Evolutionary conservation across 2,888 invertebrate genomes (phyloP), one percentile per base, ranked within the genome.

Genomic region (Limnephilus marmoratus): DNA sequence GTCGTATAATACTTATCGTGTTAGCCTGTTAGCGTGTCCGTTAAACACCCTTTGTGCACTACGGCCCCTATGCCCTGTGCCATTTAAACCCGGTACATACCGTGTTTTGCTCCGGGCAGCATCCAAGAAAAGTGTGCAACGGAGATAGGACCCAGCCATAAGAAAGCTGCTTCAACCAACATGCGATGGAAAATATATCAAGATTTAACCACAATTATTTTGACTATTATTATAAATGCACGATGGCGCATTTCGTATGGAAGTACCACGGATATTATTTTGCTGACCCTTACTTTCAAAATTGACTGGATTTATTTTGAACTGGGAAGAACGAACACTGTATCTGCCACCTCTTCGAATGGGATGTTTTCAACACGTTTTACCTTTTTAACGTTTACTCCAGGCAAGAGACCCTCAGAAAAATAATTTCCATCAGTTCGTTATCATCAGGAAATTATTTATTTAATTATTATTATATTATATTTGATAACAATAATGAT

Each of bases 61-160:
- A 24, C 18, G 24, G 24, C 24, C 7, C 7, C 68, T n/a, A n/a
- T 68, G n/a, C 68, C 9, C 2, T 68, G 9, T 9, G 68, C 68
- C n/a, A 68, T 24, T 2, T 68, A 24, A 24, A 68, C 24, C 9
- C 0, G 24, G 24, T 24, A 15, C 13, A 13, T 49, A 68, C 9
- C n/a, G 9, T 68, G 68, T 68, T 68, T 68, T n/a, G 68, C 68
- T 83, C 82, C 24, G 34, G 3, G 15, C 82, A 37, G 82, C 82
- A 83, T 18, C 83, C 83, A 41, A 83, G 83, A 34, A 83, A 37
- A 83, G 37, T 83, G 83, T 41, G 24, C 83, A n/a, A n/a, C 15
- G 37, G 83, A 34, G 83, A 83, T 83, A 83, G 37, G 37, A 41
- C 37, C 83, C 15, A 37, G 9, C 83, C 37, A 15, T 83, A 83